Base-by-base conservation (phyloP, 2,888 invertebrate species). In the Aphrophora alni region DNA sequence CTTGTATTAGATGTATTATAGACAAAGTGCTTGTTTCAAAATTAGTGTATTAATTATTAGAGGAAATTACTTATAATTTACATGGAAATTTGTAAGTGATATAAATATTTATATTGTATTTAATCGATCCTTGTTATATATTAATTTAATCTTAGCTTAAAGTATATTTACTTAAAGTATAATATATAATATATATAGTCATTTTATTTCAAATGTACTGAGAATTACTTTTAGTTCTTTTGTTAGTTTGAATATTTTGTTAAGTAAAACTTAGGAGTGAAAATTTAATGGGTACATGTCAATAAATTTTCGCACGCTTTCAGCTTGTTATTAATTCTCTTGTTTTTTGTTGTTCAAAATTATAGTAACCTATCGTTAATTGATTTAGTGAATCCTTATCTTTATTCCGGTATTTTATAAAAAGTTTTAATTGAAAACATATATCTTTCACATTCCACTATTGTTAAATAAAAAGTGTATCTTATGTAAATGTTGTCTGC, bases 401-500 rank as follows among this genome's bases (percentile, higher is more conserved):
- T 59, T 59, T 59, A 59, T 59, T 21, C 14, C 21, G 10, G 21
- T 59, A 59, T 2, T 59, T 59, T 59, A 33, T 59, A 33, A 33
- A 33, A 33, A 10, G 33, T 33, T 33, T n/a, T n/a, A 4, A 33
- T 33, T 33, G 33, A 33, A 33, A 44, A 44, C 44, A 2, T 44
- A 59, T 59, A 59, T 59, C 59, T 76, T 74, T 21, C 78, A 79
- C 74, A 74, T 74, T 74, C 73, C 74, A 74, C 38, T 79, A 74
- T 79, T 74, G 74, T 79, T 21, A 59, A 59, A 74, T 74, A 74
- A 68, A 68, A 79, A 33, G 74, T 79, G 78, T 79, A 79, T 74
- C 74, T 79, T 79, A 79, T 79, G 78, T 79, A 79, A 79, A 74
- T 79, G 78, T 79, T 79, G 78, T 79, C 73, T 79, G 78, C 78